A percentile compares a stretch with the other conserved stretches of the same genome.
Conservation (phyloP, 92 coral and sea anemone genomes). For the Phenganax marumi region DNA sequence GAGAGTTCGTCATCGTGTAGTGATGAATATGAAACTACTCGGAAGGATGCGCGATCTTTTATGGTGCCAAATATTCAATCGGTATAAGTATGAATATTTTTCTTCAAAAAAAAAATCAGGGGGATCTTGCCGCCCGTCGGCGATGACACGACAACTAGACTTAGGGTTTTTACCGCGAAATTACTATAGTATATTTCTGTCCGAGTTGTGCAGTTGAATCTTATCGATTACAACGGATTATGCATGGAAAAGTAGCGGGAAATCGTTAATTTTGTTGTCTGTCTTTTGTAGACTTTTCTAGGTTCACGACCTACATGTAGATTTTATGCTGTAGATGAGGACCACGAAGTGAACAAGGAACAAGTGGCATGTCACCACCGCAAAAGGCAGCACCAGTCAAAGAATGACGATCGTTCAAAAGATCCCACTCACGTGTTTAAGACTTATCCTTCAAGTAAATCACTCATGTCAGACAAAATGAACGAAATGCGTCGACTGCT, state of each 20-base stretch:
- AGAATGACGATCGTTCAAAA: background rate
- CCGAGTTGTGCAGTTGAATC: too few relatives aligned
- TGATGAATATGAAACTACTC: background rate
- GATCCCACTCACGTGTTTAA: slow-evolving; percentile 22
- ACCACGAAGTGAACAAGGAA: background rate
- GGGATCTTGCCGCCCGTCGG: background rate
- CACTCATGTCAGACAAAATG: slow-evolving; percentile 35
- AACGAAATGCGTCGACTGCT: slow-evolving; percentile 38
- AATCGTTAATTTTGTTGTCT: too few relatives aligned
- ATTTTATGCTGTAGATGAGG: background rate
- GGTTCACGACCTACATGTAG: too few relatives aligned
- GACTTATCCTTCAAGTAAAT: slow-evolving; percentile 9
- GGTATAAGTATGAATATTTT: too few relatives aligned
- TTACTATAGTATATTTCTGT: too few relatives aligned
- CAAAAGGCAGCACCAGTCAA: background rate
- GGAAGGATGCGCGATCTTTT: background rate
- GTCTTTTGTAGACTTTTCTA: too few relatives aligned
- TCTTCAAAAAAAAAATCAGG: background rate
- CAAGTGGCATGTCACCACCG: background rate
- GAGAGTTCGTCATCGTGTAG: slow-evolving; percentile 4
- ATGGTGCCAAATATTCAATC: background rate
- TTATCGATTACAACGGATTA: too few relatives aligned
- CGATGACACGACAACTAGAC: too few relatives aligned
- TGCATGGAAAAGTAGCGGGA: too few relatives aligned
- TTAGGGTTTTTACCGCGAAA: too few relatives aligned